Conservation (phyloP, 2,888 invertebrate genomes). For the Cephus sareptanus region DNA sequence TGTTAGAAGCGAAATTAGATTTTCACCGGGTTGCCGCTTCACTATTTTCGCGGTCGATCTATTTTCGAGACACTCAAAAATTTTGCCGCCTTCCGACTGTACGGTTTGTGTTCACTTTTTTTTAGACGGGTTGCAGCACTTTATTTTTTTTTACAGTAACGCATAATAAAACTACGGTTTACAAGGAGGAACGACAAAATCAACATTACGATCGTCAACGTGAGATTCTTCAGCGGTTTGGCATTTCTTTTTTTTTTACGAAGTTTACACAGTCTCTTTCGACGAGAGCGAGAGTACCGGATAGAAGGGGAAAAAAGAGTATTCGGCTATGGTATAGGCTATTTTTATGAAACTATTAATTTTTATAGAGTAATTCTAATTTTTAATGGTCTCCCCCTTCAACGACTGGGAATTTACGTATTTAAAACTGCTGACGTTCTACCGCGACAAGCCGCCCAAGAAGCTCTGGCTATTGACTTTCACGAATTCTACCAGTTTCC, state of each 20-base stretch:
- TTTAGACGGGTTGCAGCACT: background rate
- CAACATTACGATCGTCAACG: background rate
- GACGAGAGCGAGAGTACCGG: background rate
- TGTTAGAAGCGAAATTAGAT: background rate
- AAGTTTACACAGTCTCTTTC: background rate
- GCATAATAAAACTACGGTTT: background rate
- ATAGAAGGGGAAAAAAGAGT: background rate
- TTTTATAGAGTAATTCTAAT: background rate
- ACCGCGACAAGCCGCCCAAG: background rate
- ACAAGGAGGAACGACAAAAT: background rate
- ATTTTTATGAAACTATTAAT: background rate
- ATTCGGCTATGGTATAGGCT: background rate
- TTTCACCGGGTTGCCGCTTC: background rate
- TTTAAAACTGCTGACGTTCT: background rate
- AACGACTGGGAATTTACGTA: background rate
- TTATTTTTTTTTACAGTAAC: background rate
- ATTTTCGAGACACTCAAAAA: background rate
- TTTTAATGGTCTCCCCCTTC: background rate
- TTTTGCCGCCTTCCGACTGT: background rate
- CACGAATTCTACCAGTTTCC: constrained; percentile 1
- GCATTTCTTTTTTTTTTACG: background rate
- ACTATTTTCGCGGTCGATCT: background rate
- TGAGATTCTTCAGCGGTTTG: background rate
- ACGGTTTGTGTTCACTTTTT: background rate
- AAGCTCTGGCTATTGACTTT: background rate